A percentile compares a stretch with the other conserved stretches of the same genome.
phyloP scores from a whole-genome alignment of 2,797 vertebrate genomes.

The Halcyon badia region DNA sequence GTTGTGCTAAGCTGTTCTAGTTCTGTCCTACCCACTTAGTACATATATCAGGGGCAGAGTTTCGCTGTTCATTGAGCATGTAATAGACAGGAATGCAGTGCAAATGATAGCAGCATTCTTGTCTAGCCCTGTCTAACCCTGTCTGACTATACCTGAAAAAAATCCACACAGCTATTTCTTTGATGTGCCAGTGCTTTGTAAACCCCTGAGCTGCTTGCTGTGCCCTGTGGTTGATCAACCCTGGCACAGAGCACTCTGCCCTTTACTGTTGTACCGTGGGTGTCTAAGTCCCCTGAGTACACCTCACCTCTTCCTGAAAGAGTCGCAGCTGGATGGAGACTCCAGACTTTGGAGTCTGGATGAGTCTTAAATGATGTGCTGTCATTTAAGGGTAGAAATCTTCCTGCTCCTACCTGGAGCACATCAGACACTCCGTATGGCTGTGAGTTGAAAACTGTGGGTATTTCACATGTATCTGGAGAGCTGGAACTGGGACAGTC shows the following conservation, averaged over 20 bases:
- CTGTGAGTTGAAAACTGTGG: neutral
- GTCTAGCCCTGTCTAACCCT: neutral
- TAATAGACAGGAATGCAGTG: neutral
- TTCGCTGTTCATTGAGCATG: neutral
- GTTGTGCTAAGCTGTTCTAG: neutral
- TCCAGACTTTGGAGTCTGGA: neutral
- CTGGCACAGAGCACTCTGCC: neutral
- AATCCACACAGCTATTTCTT: neutral
- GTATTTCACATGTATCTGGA: rapidly evolving
- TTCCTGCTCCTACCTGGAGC: neutral
- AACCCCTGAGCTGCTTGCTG: neutral
- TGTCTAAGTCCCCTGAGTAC: neutral
- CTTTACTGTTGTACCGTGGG: neutral
- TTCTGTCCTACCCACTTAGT: neutral
- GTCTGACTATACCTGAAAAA: neutral
- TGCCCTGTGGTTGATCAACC: neutral
- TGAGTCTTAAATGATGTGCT: too few species aligned
- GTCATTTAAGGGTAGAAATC: neutral
- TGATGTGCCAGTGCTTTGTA: neutral
- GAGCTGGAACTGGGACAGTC: neutral
- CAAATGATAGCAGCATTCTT: neutral
- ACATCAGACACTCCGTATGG: rapidly evolving
- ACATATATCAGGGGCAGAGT: neutral
- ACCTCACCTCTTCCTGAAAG: neutral
- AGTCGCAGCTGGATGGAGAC: neutral